phyloP scores from a whole-genome alignment of 1,140 invertebrate species.

The Drosophila asahinai region DNA sequence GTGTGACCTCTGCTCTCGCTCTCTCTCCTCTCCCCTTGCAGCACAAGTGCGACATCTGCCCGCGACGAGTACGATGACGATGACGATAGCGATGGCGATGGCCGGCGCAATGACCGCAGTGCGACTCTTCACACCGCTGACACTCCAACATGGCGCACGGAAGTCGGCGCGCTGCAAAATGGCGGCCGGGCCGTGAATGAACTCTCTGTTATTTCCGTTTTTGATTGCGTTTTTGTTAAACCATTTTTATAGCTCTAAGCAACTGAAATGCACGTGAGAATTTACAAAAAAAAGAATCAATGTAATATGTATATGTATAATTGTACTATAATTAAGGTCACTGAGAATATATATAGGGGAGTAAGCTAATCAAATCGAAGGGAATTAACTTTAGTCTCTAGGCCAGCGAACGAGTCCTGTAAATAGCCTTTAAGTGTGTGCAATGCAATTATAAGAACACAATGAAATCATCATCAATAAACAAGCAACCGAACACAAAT shows the following conservation, averaged over 20 bases:
- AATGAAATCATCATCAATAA: conserved; percentile 70
- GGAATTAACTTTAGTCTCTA: conserved; percentile 30
- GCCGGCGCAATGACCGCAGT: conserved; percentile 60
- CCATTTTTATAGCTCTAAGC: conserved; percentile 76
- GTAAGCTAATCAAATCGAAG: conserved; percentile 4
- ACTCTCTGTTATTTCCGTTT: conserved; percentile 23
- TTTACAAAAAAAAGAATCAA: conserved; percentile 60
- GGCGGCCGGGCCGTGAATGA: conserved; percentile 36
- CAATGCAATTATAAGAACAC: conserved; percentile 63
- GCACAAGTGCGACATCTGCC: conserved; percentile 46
- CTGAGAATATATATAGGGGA: neutral
- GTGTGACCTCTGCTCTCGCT: conserved; percentile 15
- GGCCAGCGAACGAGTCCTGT: conserved; percentile 60
- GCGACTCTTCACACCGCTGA: conserved; percentile 66
- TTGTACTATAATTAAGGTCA: conserved; percentile 45
- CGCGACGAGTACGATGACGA: conserved; percentile 10
- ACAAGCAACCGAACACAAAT: conserved; percentile 41
- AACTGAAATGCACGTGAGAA: conserved; percentile 84
- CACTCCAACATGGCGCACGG: conserved; percentile 76
- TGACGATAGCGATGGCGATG: conserved; percentile 22
- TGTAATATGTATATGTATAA: conserved; percentile 50
- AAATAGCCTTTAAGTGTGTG: conserved; percentile 73
- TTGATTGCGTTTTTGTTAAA: conserved; percentile 45
- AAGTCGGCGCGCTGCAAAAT: conserved; percentile 76
- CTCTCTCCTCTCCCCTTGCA: conserved; percentile 5